Conservation (phyloP, 2,888 invertebrate species). For the Ecliptopera silaceata region DNA sequence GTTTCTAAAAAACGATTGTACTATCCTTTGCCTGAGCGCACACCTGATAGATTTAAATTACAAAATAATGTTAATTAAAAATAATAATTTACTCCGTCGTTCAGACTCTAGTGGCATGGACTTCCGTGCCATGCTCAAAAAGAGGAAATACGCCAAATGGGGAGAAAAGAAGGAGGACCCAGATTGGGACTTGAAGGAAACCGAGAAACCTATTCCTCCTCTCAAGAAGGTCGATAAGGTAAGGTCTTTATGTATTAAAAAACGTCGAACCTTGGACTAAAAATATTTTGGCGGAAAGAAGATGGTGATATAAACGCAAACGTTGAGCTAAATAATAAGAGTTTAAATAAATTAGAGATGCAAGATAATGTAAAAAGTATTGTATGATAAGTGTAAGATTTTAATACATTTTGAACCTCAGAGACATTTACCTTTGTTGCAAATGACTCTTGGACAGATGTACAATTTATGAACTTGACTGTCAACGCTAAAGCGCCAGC, state of each 20-base stretch:
- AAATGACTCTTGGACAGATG: conserved; percentile 19
- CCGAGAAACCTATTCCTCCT: conserved; percentile 92
- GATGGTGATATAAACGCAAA: conserved; percentile 69
- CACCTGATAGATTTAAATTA: no score
- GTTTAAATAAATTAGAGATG: conserved; percentile 36
- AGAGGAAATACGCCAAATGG: conserved; percentile 97
- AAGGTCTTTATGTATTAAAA: conserved; percentile 58
- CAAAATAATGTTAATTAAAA: neutral
- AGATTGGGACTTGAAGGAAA: conserved; percentile 97
- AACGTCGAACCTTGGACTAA: neutral
- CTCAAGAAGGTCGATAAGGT: conserved; percentile 98
- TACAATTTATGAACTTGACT: conserved; percentile 24
- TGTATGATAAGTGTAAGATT: neutral
- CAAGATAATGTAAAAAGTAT: conserved; percentile 41
- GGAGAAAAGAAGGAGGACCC: conserved; percentile 94
- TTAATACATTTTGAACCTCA: neutral
- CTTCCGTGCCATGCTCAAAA: conserved; percentile 99
- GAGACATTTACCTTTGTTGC: neutral
- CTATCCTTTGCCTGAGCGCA: no score
- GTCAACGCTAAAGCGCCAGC: conserved; percentile 24
- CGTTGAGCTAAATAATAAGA: conserved; percentile 34
- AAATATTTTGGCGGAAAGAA: conserved; percentile 33
- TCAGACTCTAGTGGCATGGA: conserved; percentile 98
- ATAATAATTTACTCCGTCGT: conserved; percentile 5
- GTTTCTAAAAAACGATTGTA: neutral